These are phyloP conservation scores for Thumatha senex DNA, from an alignment of 2,888 invertebrate species.

Conservation along the genomic window DNA sequence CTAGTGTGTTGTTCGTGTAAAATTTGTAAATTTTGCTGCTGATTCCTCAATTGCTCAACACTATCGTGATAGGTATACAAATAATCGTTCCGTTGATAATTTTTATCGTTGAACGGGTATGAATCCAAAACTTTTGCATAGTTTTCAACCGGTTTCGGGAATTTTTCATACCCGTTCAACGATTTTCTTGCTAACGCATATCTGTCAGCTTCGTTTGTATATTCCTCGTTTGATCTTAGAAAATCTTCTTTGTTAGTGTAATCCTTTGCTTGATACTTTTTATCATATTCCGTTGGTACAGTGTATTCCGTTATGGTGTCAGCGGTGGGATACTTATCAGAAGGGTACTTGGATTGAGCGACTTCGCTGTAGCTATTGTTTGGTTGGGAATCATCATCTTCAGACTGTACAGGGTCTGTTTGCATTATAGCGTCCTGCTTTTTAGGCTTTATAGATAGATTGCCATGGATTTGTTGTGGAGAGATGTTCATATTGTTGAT, in stretches of 20 bases:
- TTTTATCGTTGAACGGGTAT: constrained; percentile 37
- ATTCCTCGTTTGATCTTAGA: constrained; percentile 72
- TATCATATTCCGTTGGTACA: constrained; percentile 28
- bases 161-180: constrained; percentile 58
- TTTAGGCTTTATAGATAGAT: constrained; percentile 48
- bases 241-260: constrained; percentile 67
- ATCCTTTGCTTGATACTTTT: constrained; percentile 60
- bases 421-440: constrained; percentile 79
- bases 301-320: constrained; percentile 9
- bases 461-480: constrained; percentile 31
- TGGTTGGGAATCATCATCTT: constrained; percentile 62
- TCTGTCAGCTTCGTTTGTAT: constrained; percentile 73
- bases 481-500: constrained; percentile 51
- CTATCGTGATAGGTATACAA: constrained; percentile 53
- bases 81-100: constrained; percentile 35
- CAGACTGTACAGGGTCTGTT: constrained; percentile 66
- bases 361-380: constrained; percentile 61
- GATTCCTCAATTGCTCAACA: constrained; percentile 62
- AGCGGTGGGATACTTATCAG: constrained; percentile 18
- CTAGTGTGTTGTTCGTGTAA: constrained; percentile 63
- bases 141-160: constrained; percentile 20
- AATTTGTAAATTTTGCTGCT: constrained; percentile 69
- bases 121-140: constrained; percentile 45
- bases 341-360: constrained; percentile 17
- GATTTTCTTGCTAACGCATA: constrained; percentile 69